These are phyloP conservation scores for Pardalotus punctatus DNA, from an alignment of 2,113 vertebrate species.

Conservation along the genomic window DNA sequence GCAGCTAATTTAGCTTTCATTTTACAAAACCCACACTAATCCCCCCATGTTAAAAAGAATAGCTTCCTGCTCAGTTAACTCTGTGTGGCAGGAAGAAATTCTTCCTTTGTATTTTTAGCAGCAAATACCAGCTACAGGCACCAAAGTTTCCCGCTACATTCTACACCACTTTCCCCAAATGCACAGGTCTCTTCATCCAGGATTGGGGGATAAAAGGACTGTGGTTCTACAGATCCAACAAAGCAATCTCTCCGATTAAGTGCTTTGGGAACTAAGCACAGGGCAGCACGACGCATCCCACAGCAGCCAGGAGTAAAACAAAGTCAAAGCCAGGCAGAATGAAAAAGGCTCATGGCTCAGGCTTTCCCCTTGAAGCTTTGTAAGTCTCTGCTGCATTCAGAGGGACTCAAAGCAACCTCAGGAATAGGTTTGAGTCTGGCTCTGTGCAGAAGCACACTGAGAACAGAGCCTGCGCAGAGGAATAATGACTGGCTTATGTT, in stretches of 20 bases:
- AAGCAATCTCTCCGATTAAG: constrained; percentile 17
- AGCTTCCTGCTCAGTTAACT: constrained; percentile 46
- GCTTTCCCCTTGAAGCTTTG: constrained; percentile 27
- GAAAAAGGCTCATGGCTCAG: background rate
- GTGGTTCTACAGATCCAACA: background rate
- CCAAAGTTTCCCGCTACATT: background rate
- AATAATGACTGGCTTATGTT: background rate
- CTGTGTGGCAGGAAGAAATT: constrained; percentile 29
- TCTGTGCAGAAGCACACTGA: background rate
- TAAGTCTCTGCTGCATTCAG: constrained; percentile 22
- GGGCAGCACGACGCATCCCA: constrained; percentile 2
- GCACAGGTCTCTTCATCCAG: background rate
- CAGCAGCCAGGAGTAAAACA: constrained; percentile 11
- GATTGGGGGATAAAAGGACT: background rate
- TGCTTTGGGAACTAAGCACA: constrained; percentile 8
- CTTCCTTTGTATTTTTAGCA: constrained; percentile 39
- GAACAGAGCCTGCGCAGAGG: background rate
- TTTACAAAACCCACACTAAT: constrained; percentile 32
- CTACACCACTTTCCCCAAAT: background rate
- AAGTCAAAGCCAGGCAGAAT: constrained; percentile 29
- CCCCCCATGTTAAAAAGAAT: background rate
- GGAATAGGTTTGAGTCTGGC: constrained; percentile 6
- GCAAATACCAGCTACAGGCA: constrained; percentile 13
- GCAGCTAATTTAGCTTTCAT: constrained; percentile 35
- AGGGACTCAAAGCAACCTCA: constrained; percentile 29